Percentiles rank a stretch among this genome's conserved stretches.
These are phyloP conservation scores for Aleiodes testaceus DNA, from an alignment of 2,888 invertebrate genomes.

Conservation along the genomic window DNA sequence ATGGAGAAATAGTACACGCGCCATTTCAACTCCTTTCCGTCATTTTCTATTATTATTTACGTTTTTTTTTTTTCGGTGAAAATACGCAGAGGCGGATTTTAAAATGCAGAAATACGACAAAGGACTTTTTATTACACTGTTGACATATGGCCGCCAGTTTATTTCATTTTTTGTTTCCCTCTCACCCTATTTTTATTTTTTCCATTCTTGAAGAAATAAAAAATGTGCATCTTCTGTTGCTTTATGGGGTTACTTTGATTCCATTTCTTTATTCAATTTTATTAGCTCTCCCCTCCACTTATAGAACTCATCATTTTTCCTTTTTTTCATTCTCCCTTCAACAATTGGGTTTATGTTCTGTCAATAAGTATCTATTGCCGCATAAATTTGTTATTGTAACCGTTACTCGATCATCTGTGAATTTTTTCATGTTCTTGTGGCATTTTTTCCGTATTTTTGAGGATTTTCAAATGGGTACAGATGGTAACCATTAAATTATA, in stretches of 20 bases:
- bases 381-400: constrained; percentile 29
- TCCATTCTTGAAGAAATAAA: constrained; percentile 4
- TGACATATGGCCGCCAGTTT: constrained; percentile 57
- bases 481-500: not conserved
- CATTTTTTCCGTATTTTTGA: not conserved
- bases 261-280: not conserved
- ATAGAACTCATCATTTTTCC: not conserved
- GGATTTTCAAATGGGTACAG: not conserved
- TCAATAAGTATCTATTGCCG: constrained; percentile 24
- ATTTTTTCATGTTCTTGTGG: not conserved
- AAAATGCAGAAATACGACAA: constrained; percentile 38
- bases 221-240: not conserved
- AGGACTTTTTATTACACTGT: constrained; percentile 56
- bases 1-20: constrained; percentile 15
- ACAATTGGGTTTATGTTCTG: constrained; percentile 13
- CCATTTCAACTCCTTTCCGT: constrained; percentile 29
- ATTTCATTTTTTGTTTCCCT: constrained; percentile 43
- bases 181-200: constrained; percentile 46
- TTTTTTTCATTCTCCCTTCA: not conserved
- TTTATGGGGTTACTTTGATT: constrained; percentile 1
- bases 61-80: too few species aligned
- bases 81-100: constrained; percentile 51
- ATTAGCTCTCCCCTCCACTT: not conserved
- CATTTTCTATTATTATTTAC: constrained; percentile 30
- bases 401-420: constrained; percentile 12